Evolutionary conservation across 2,797 vertebrate species (phyloP), one percentile per base, ranked within the genome.

Genomic region (Pangasius krempfi): DNA sequence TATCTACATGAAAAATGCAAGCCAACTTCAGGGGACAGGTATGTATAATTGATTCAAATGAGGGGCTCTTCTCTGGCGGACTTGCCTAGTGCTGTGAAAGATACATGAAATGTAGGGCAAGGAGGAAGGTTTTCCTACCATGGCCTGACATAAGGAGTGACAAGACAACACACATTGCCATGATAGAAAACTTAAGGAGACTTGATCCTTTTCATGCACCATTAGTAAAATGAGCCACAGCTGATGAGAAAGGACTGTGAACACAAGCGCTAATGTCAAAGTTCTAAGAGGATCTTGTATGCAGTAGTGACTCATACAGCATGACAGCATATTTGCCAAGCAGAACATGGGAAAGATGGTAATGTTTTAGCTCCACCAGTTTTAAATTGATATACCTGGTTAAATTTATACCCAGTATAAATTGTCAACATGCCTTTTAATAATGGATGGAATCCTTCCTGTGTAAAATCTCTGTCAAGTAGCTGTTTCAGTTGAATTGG

Each of bases 41-140:
- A 96, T 96, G 94, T 94, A 96, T 96, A 96, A 96, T 96, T 96
- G 95, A 96, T 96, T 96, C 94, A 95, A 96, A 96, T 96, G 95
- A 96, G 94, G 94, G 95, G 94, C 94, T 94, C 93, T 96, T 93
- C 94, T 90, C 94, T 86, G 89, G 93, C 93, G 90, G 87, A 91
- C 89, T 91, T 91, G 90, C 90, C 91, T 92, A 92, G 92, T 92
- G 44, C 78, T 72, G 50, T 85, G 90, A 79, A 86, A 79, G 80
- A 76, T 76, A 86, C 79, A 73, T 84, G 86, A 76, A 92, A 92
- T 91, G 81, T 91, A 90, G 90, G 92, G 79, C 90, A 91, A 88
- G 81, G 62, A 85, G 72, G 72, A 87, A 90, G 88, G 92, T 91
- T 91, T 90, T 93, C 90, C 90, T 94, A 94, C 94, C 93, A 93